Evolutionary conservation across 2,113 vertebrate genomes (phyloP).

Genomic region (Benitochromis conjunctus): DNA sequence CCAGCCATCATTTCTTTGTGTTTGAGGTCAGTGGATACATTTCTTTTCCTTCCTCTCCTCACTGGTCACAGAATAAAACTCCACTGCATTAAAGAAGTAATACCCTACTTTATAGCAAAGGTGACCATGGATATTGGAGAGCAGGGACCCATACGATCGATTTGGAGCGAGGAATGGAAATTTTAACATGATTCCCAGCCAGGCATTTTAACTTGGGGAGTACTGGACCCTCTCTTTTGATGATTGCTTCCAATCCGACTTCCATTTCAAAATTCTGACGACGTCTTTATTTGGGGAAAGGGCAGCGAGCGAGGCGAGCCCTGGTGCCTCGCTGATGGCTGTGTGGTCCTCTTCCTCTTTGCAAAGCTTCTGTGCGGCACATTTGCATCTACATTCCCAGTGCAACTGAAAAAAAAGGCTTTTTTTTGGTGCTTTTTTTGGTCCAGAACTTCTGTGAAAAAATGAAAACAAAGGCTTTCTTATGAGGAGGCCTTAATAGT

Average conservation of each 20-base stretch:
- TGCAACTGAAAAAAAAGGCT: neutral
- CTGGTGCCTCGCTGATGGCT: neutral
- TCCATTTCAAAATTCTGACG: conserved; percentile 37
- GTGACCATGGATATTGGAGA: conserved; percentile 64
- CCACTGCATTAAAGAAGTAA: conserved; percentile 51
- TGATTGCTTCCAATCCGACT: conserved; percentile 45
- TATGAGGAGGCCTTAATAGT: conserved; percentile 46
- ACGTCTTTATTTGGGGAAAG: conserved; percentile 23
- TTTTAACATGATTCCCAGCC: conserved; percentile 54
- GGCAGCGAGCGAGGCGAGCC: neutral
- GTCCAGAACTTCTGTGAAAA: conserved; percentile 36
- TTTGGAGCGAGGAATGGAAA: conserved; percentile 56
- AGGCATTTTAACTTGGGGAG: conserved; percentile 43
- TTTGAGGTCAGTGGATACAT: conserved; percentile 55
- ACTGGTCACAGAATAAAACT: conserved; percentile 42
- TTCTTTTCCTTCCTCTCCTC: conserved; percentile 45
- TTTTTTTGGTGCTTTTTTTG: neutral
- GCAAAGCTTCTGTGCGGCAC: conserved; percentile 17
- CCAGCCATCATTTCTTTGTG: conserved; percentile 35
- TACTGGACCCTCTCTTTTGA: conserved; percentile 37
- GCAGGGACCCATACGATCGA: conserved; percentile 57
- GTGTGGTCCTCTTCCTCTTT: conserved; percentile 40
- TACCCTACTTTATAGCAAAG: conserved; percentile 57
- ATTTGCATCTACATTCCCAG: conserved; percentile 58
- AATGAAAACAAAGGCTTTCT: conserved; percentile 58